Conservation (phyloP, 1,140 invertebrate genomes). For the Drosophila sp. region DNA sequence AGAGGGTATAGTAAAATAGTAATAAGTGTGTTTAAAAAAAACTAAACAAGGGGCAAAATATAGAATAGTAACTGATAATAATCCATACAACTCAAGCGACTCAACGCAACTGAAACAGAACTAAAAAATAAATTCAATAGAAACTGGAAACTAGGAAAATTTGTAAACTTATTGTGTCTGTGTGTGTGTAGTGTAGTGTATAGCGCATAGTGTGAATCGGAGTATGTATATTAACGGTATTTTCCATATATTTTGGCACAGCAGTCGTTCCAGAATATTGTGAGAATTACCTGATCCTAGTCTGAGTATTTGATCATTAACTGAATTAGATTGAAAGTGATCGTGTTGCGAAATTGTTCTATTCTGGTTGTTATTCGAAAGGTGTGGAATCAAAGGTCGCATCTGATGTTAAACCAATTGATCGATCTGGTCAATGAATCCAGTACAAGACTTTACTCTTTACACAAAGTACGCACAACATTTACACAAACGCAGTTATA, state of each 20-base stretch:
- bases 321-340: too few species aligned
- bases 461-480: constrained; percentile 71
- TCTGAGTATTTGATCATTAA: background rate
- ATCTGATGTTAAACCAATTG: background rate
- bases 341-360: background rate
- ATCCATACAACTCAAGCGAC: background rate
- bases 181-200: background rate
- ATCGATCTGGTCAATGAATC: background rate
- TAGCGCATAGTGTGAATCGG: constrained; percentile 3
- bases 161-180: background rate
- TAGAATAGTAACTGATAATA: background rate
- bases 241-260: background rate
- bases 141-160: background rate
- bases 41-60: too few species aligned
- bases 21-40: too few species aligned
- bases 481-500: constrained; percentile 49
- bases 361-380: too few species aligned
- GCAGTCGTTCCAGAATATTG: background rate
- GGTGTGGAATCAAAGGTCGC: background rate
- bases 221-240: background rate
- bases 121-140: background rate
- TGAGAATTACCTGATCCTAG: background rate
- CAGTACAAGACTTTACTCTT: constrained; percentile 17
- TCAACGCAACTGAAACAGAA: background rate
- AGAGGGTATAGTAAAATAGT: too few species aligned